These are phyloP conservation scores for Eubucco bourcierii DNA, from an alignment of 2,113 vertebrate species.

Conservation along the genomic window DNA sequence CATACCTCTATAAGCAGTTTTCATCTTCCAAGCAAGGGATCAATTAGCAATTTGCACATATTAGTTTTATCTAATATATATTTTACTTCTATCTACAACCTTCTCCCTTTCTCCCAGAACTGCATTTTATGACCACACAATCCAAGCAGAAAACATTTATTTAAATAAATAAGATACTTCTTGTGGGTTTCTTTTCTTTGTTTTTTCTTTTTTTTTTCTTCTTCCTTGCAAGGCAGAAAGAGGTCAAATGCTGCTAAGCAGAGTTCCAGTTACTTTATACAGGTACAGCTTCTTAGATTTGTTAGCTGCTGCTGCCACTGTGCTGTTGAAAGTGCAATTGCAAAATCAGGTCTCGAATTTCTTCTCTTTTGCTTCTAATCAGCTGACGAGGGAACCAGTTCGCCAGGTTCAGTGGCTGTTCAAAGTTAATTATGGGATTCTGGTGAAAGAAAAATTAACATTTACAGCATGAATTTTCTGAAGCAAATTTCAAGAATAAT, in stretches of 20 bases:
- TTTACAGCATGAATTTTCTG: not conserved
- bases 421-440: conserved; percentile 94
- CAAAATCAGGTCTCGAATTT: conserved; percentile 91
- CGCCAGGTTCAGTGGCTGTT: conserved; percentile 86
- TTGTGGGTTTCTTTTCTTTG: not conserved
- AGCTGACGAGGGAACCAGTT: conserved; percentile 91
- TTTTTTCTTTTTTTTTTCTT: not conserved
- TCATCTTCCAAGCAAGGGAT: conserved; percentile 60
- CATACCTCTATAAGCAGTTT: conserved; percentile 25
- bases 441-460: conserved; percentile 65
- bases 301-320: conserved; percentile 75
- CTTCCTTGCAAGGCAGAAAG: conserved; percentile 30
- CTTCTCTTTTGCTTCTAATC: conserved; percentile 90
- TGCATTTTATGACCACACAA: not conserved
- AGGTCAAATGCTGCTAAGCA: conserved; percentile 19
- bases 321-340: conserved; percentile 87
- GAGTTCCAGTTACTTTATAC: conserved; percentile 48
- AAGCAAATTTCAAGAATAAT: not conserved
- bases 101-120: not conserved
- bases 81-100: conserved; percentile 26
- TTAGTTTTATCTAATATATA: conserved; percentile 57
- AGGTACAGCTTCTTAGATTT: conserved; percentile 14
- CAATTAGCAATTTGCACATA: conserved; percentile 39
- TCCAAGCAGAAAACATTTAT: not conserved
- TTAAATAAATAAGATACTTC: conserved; percentile 61